Evolutionary conservation across 2,797 vertebrate species (phyloP), one percentile per base, ranked within the genome.

Genomic region (Oreortyx pictus): DNA sequence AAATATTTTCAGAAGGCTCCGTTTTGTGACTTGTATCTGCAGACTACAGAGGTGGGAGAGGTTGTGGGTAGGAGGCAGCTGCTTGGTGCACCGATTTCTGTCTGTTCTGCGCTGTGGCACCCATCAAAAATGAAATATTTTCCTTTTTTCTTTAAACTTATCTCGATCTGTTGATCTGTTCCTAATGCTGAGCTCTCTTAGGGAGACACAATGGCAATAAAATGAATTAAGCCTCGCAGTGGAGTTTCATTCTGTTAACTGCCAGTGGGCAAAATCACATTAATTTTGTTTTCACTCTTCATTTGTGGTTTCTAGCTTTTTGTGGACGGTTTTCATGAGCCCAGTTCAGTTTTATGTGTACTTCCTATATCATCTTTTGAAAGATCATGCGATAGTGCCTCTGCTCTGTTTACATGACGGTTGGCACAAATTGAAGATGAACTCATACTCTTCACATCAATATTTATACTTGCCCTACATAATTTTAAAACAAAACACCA

Each of bases 221-320:
- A 93, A 83, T 49, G 59, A 43, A 47, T 92, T 81, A 86, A 91
- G 33, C 37, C 20, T 88, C 86, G 50, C 20, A 61, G 52, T 54
- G 39, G 56, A 80, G 9, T 82, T 86, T 92, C 54, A 35, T 49
- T 86, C n/a, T 89, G 16, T 94, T 95, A 88, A 94, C 57, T 95
- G 75, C 56, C 72, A 81, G 54, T 66, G 62, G 80, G 60, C 31
- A 88, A 81, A 88, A 82, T 84, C 62, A 56, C 64, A 70, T 95
- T 88, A 77, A 78, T 89, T 90, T 86, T 89, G 82, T 88, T 95
- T 94, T 87, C 72, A 60, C 84, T 91, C 82, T 87, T 92, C 68
- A 74, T 90, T 93, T 94, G 95, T 96, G 93, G 93, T 93, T 96
- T 94, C 57, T 77, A 39, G 65, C 25, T 68, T 74, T 88, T 82